Conservation (phyloP, 2,113 vertebrate species). For the Chloropsis hardwickii region DNA sequence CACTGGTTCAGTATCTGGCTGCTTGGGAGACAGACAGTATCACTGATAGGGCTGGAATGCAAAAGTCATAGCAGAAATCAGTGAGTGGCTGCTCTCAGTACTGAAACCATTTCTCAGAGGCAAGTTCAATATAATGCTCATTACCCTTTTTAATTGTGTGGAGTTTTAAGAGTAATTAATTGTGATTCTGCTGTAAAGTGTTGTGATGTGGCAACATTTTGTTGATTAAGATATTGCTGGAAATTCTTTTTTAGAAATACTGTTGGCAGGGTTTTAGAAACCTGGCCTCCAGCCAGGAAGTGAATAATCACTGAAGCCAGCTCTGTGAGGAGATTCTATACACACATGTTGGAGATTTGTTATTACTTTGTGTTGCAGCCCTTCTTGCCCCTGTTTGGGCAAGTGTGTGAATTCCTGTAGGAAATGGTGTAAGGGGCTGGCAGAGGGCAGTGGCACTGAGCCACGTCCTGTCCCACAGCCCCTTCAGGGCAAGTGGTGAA, state of each 20-base stretch:
- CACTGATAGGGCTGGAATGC: not conserved
- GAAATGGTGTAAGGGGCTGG: accelerated
- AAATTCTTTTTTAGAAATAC: not conserved
- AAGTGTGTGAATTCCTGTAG: not conserved
- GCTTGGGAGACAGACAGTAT: not conserved
- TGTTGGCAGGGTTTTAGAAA: constrained; percentile 1
- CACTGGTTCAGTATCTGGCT: not conserved
- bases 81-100: not conserved
- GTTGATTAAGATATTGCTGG: not conserved
- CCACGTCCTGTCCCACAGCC: not conserved
- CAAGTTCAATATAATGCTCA: not conserved
- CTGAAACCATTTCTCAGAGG: not conserved
- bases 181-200: not conserved
- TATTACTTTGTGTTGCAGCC: not conserved
- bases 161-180: not conserved
- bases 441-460: not conserved
- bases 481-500: not conserved
- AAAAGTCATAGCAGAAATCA: not conserved
- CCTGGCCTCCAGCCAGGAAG: constrained; percentile 4
- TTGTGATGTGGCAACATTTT: not conserved
- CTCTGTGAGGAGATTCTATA: not conserved
- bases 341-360: not conserved
- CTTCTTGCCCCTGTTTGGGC: not conserved
- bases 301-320: not conserved
- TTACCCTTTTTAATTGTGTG: not conserved